Percentiles rank a stretch among this genome's conserved stretches.
Evolutionary conservation across 2,113 vertebrate species (phyloP).

Genomic region (Malurus elegans): DNA sequence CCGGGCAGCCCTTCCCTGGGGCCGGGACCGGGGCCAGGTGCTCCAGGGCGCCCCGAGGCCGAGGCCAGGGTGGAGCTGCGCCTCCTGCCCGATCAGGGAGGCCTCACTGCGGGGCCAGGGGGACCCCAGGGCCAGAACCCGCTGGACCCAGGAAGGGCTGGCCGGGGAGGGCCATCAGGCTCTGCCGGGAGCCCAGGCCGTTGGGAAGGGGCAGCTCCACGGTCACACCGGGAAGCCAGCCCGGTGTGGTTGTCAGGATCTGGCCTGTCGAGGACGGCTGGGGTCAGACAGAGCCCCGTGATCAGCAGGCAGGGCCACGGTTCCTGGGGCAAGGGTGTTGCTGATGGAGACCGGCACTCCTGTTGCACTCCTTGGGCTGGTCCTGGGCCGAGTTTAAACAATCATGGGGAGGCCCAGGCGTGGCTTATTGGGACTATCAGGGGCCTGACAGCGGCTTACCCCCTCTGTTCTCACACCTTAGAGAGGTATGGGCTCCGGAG

Average conservation of each 20-base stretch:
- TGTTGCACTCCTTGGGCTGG: neutral
- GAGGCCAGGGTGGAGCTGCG: neutral
- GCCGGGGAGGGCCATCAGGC: neutral
- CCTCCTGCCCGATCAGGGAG: neutral
- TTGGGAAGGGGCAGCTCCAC: neutral
- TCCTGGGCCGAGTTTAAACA: neutral
- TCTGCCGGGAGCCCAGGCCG: neutral
- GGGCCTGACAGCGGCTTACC: neutral
- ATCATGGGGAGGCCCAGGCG: too few species aligned
- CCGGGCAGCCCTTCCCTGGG: neutral
- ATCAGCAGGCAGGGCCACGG: neutral
- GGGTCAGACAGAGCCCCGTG: accelerated
- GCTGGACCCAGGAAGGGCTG: neutral
- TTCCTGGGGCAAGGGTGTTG: accelerated
- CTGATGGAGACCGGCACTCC: neutral
- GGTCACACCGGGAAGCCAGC: neutral
- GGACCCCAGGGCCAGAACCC: neutral
- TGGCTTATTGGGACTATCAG: neutral
- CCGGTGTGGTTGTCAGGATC: neutral
- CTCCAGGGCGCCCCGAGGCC: neutral
- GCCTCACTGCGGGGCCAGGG: neutral
- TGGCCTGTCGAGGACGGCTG: neutral
- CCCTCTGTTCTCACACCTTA: neutral
- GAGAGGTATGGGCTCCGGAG: neutral
- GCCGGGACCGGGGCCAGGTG: neutral